Evolutionary conservation across 1,140 invertebrate genomes (phyloP), one percentile per base, ranked within the genome.

Genomic region (Platyscapa corneri): DNA sequence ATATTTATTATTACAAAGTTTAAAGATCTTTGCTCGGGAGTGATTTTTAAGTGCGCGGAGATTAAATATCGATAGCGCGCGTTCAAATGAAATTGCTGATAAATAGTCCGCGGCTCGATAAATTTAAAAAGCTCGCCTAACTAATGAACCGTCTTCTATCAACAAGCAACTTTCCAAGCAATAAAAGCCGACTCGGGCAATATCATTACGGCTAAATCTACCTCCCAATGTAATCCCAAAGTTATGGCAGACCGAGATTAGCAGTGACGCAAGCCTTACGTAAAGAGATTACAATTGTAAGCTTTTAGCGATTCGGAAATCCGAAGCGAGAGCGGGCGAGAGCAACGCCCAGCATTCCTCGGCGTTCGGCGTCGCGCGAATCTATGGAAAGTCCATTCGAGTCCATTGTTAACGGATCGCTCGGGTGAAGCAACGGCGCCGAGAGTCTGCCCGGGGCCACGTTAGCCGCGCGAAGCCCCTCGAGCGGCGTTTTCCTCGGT

Each of bases 401-500:
- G 65, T 83, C 72, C 70, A 65, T 83, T 76, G 82, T 46, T n/a
- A n/a, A n/a, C n/a, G n/a, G n/a, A n/a, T n/a, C n/a, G n/a, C n/a
- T n/a, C 23, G 32, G n/a, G 37, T 37, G 46, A 8, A 65, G n/a
- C 27, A 74, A 46, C 6, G 32, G 18, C 20, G 42, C 42, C 12
- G 5, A 60, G 53, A 78, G 16, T 20, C 1, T 18, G 37, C 82
- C 82, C 67, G 20, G 39, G 37, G 82, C 74, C 74, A 76, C 82
- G 65, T 83, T 78, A 79, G 64, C 76, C n/a, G 46, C n/a, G n/a
- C n/a, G n/a, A n/a, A n/a, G n/a, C n/a, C 56, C 42, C 82, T n/a
- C 72, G 49, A 87, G 88, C 87, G 72, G n/a, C 89, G 90, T 91
- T 90, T 91, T 87, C 90, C 88, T 86, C 80, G 85, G 89, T 70